phyloP scores from a whole-genome alignment of 1,140 invertebrate species.

The Littorina saxatilis region DNA sequence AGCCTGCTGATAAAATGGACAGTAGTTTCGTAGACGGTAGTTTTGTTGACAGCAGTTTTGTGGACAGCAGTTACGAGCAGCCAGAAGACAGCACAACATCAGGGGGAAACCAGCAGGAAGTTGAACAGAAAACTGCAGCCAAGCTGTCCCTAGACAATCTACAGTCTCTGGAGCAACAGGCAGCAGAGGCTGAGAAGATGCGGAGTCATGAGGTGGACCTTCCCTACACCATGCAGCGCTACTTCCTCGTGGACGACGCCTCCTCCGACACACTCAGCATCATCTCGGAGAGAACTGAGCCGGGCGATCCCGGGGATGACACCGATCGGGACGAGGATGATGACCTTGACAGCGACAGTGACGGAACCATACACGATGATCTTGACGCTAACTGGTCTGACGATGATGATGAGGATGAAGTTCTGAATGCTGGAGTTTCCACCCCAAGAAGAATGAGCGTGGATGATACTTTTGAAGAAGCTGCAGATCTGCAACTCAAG shows the following conservation, averaged over 20 bases:
- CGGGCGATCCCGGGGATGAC: background rate
- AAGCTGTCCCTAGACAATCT: too few relatives aligned
- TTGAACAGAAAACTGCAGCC: too few relatives aligned
- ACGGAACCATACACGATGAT: constrained; percentile 7
- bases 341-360: constrained; percentile 3
- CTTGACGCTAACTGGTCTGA: constrained; percentile 14
- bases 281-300: constrained; percentile 15
- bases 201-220: background rate
- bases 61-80: too few relatives aligned
- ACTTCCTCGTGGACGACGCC: constrained; percentile 4
- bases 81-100: too few relatives aligned
- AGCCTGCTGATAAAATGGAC: too few relatives aligned
- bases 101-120: too few relatives aligned
- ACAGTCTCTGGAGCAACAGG: background rate
- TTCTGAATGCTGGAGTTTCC: background rate
- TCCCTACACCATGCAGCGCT: constrained; percentile 30
- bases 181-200: background rate
- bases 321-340: background rate
- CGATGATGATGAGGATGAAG: background rate
- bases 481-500: background rate
- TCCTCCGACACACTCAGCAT: constrained; percentile 23
- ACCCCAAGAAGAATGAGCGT: background rate
- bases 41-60: too few relatives aligned
- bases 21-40: too few relatives aligned
- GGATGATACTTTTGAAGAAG: background rate